Evolutionary conservation across 2,797 vertebrate species (phyloP).

Genomic region (Siniperca scherzeri): DNA sequence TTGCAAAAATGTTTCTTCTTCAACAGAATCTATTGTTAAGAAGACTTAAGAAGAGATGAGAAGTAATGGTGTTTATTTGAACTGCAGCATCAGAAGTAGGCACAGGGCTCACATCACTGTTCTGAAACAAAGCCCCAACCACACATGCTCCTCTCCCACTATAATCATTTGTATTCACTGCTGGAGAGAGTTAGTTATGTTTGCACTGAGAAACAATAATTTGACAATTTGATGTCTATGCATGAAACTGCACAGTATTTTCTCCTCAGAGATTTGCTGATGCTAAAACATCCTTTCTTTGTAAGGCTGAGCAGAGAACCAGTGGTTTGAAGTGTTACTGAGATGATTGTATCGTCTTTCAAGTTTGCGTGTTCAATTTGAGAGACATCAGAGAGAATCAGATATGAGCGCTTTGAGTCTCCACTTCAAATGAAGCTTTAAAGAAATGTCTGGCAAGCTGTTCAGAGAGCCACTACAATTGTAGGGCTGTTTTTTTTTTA

Average conservation of each 20-base stretch:
- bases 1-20: background rate
- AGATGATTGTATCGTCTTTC: background rate
- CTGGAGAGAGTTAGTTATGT: background rate
- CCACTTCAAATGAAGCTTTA: background rate
- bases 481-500: background rate
- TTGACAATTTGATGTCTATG: background rate
- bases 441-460: background rate
- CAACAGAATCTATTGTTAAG: background rate
- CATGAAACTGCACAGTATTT: background rate
- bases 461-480: background rate
- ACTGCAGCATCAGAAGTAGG: background rate
- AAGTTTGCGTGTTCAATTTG: background rate
- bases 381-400: constrained; percentile 2
- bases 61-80: background rate
- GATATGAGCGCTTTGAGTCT: background rate
- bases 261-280: background rate
- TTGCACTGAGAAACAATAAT: background rate
- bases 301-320: background rate
- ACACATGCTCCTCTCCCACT: background rate
- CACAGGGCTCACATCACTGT: background rate
- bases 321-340: background rate
- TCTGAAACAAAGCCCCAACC: background rate
- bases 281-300: background rate
- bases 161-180: background rate
- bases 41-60: background rate